These are phyloP conservation scores for Eremobia ochroleuca DNA, from an alignment of 2,888 invertebrate species.

Conservation along the genomic window DNA sequence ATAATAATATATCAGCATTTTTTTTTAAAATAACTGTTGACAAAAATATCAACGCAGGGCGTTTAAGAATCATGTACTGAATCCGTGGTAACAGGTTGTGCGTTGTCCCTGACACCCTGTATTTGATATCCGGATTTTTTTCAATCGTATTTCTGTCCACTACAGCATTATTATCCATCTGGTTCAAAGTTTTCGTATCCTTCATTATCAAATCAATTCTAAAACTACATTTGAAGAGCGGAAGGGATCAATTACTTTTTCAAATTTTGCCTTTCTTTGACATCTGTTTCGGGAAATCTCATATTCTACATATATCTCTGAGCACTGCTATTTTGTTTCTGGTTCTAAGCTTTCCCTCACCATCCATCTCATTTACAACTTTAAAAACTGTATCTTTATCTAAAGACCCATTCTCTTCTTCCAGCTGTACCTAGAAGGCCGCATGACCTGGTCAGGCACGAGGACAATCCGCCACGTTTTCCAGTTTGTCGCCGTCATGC, in stretches of 20 bases:
- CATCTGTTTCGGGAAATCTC: background rate
- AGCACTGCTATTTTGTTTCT: background rate
- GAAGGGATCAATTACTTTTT: background rate
- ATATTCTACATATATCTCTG: background rate
- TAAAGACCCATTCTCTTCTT: slow-evolving; percentile 32
- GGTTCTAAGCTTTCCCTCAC: background rate
- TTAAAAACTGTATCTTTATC: background rate
- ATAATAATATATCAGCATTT: too few relatives aligned
- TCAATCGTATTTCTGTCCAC: background rate
- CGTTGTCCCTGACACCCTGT: background rate
- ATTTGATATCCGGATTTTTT: background rate
- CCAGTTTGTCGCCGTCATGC: slow-evolving; percentile 94
- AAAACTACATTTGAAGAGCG: background rate
- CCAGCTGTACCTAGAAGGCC: slow-evolving; percentile 96
- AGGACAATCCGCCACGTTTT: slow-evolving; percentile 95
- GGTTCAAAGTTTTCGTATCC: background rate
- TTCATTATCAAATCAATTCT: background rate
- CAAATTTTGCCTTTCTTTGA: background rate
- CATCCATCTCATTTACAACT: background rate
- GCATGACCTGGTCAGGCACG: slow-evolving; percentile 95
- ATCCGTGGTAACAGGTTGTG: too few relatives aligned
- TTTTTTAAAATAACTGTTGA: too few relatives aligned
- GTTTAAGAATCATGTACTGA: too few relatives aligned
- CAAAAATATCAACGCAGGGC: too few relatives aligned
- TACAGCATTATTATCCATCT: background rate